These are phyloP conservation scores for Oreotrochilus melanogaster DNA, from an alignment of 2,113 vertebrate species.

Conservation along the genomic window DNA sequence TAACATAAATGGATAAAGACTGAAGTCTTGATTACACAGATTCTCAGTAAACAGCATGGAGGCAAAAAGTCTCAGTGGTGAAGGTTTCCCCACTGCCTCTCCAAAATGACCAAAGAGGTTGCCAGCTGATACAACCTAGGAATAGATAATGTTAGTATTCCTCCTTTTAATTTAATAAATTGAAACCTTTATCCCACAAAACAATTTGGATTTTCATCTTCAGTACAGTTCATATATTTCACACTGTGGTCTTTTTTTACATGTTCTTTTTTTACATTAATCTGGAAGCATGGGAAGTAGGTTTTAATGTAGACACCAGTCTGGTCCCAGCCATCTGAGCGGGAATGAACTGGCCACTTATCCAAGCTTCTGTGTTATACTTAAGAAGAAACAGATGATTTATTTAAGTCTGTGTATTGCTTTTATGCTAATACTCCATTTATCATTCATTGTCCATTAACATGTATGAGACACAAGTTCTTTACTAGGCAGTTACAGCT, in stretches of 20 bases:
- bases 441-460: neutral
- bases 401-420: neutral
- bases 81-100: neutral
- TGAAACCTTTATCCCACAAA: neutral
- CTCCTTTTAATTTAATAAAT: neutral
- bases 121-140: neutral
- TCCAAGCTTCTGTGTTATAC: neutral
- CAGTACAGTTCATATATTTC: neutral
- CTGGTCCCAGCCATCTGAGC: neutral
- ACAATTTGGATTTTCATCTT: neutral
- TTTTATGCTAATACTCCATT: neutral
- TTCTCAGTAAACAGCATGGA: neutral
- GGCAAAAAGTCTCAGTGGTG: neutral
- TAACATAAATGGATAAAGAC: neutral
- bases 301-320: fast-evolving
- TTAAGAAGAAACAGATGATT: neutral
- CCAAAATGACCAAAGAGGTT: neutral
- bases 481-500: neutral
- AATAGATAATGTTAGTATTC: neutral
- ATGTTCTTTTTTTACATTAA: neutral
- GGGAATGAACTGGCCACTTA: neutral
- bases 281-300: neutral
- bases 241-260: neutral
- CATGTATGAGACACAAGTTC: neutral
- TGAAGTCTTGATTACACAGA: neutral